phyloP scores from a whole-genome alignment of 2,113 vertebrate genomes.

The Serinus canaria region DNA sequence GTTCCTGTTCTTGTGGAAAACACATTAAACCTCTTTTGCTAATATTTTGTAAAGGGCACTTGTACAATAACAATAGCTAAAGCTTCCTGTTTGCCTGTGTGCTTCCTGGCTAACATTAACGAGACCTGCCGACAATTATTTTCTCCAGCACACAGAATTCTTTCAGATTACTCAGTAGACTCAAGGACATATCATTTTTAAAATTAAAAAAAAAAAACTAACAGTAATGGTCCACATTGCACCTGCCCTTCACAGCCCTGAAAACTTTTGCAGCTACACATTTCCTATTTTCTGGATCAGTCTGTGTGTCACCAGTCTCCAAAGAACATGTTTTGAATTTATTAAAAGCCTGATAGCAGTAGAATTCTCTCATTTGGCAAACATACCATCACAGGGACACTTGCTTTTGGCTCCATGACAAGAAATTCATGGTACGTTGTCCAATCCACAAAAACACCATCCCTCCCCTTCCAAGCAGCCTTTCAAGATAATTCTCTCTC shows the following conservation, averaged over 20 bases:
- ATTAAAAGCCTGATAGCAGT: background rate
- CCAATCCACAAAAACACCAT: constrained; percentile 30
- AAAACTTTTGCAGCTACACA: background rate
- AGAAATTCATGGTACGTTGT: constrained; percentile 33
- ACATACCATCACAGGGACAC: background rate
- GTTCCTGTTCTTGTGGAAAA: constrained; percentile 64
- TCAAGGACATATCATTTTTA: background rate
- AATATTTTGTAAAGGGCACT: constrained; percentile 69
- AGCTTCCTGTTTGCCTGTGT: constrained; percentile 68
- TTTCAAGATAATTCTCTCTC: constrained; percentile 47
- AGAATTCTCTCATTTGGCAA: constrained; percentile 47
- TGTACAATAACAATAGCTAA: constrained; percentile 66
- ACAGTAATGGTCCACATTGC: background rate
- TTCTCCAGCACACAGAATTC: constrained; percentile 60
- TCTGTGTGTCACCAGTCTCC: constrained; percentile 15
- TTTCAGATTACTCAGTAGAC: constrained; percentile 27
- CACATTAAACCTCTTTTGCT: constrained; percentile 46
- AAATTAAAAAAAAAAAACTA: background rate
- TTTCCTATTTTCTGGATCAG: constrained; percentile 28
- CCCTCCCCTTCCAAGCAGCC: constrained; percentile 2
- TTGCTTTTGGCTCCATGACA: constrained; percentile 1
- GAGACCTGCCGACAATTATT: constrained; percentile 64
- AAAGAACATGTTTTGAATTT: constrained; percentile 46
- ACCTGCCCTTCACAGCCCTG: constrained; percentile 35
- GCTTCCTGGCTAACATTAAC: constrained; percentile 62